These are phyloP conservation scores for Muscina levida DNA, from an alignment of 2,888 invertebrate species.

Conservation along the genomic window DNA sequence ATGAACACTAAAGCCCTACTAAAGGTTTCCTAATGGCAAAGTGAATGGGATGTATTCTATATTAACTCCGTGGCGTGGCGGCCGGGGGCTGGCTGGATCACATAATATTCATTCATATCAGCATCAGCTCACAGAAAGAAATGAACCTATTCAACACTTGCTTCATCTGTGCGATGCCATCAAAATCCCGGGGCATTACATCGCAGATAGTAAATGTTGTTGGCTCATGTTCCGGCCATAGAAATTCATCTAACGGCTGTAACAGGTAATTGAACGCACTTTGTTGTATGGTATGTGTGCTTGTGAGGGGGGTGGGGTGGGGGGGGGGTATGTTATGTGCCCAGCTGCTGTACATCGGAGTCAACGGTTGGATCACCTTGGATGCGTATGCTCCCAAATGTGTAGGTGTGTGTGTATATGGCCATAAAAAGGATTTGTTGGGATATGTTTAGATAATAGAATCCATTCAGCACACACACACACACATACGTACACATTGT, in stretches of 20 bases:
- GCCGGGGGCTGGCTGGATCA: constrained; percentile 25
- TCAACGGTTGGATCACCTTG: constrained; percentile 53
- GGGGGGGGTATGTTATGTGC: constrained; percentile 24
- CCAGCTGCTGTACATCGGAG: constrained; percentile 53
- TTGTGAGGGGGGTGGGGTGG: constrained; percentile 63
- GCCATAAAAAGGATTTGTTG: constrained; percentile 78
- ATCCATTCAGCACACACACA: constrained; percentile 56
- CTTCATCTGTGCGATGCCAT: constrained; percentile 63
- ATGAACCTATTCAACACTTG: constrained; percentile 64
- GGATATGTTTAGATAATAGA: constrained; percentile 65
- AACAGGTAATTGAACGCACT: constrained; percentile 79
- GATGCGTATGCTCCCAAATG: constrained; percentile 51
- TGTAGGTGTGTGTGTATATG: constrained; percentile 60
- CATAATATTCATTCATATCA: not conserved
- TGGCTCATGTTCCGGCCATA: constrained; percentile 76
- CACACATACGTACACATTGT: too few species aligned
- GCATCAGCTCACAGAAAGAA: constrained; percentile 34
- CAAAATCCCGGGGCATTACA: constrained; percentile 59
- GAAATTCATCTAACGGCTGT: constrained; percentile 79
- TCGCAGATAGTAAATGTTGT: constrained; percentile 63
- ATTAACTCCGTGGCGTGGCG: constrained; percentile 47
- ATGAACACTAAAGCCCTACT: constrained; percentile 55
- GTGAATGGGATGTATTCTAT: constrained; percentile 33
- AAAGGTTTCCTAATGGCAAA: constrained; percentile 53
- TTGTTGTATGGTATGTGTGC: constrained; percentile 71